Evolutionary conservation across 1,140 invertebrate species (phyloP).

Genomic region (Brachionus paranguensis): DNA sequence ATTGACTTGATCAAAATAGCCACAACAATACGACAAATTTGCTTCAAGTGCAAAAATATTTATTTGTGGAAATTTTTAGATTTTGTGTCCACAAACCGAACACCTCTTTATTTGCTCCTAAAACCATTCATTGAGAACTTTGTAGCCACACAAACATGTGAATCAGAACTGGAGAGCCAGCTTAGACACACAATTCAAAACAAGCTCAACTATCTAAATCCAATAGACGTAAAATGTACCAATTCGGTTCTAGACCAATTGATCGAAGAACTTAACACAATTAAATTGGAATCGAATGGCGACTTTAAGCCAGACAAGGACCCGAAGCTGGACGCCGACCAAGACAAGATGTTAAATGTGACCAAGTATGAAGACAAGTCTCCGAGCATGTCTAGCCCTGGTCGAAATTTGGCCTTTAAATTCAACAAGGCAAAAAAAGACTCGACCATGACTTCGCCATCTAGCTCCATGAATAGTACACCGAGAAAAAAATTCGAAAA

Average conservation of each 20-base stretch:
- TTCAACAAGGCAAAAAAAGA: conserved; percentile 21
- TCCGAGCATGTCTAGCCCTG: neutral
- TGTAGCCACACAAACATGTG: conserved; percentile 28
- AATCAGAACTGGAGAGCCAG: neutral
- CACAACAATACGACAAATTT: neutral
- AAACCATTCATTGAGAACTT: conserved; percentile 38
- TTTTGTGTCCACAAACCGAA: neutral
- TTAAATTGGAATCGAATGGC: neutral
- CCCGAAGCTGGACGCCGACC: neutral
- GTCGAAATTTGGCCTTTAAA: neutral
- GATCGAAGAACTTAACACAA: conserved; percentile 3
- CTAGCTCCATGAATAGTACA: neutral
- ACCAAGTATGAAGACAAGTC: neutral
- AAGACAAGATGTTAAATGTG: neutral
- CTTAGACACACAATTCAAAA: neutral
- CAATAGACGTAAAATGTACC: conserved; percentile 10
- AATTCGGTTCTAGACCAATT: conserved; percentile 2
- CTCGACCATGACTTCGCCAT: neutral
- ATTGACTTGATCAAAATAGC: conserved; percentile 17
- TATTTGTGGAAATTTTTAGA: conserved; percentile 38
- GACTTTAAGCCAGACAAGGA: neutral
- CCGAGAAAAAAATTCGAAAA: conserved; percentile 36
- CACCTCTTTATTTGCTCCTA: neutral
- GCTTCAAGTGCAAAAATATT: conserved; percentile 26
- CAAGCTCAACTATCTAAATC: neutral